Evolutionary conservation across 1,140 invertebrate genomes (phyloP).

Genomic region (Apis laboriosa): DNA sequence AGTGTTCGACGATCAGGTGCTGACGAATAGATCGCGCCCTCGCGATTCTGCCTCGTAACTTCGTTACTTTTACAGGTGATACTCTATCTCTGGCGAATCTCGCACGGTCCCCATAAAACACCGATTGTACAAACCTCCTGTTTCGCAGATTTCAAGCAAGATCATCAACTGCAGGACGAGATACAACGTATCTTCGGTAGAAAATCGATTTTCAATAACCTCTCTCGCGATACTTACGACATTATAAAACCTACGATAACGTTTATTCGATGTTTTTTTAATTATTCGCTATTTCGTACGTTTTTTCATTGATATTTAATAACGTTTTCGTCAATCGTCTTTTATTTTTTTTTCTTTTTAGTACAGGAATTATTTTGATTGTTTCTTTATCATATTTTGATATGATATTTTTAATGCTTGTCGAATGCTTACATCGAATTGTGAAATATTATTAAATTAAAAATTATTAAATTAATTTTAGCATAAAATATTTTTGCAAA

Average conservation of each 20-base stretch:
- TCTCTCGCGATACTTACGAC: background rate
- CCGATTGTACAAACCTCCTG: constrained; percentile 63
- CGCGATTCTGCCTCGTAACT: constrained; percentile 30
- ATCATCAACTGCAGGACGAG: constrained; percentile 72
- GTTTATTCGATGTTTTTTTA: background rate
- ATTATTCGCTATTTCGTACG: too few relatives aligned
- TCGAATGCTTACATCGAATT: background rate
- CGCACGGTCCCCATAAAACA: constrained; percentile 75
- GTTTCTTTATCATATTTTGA: background rate
- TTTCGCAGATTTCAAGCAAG: constrained; percentile 69
- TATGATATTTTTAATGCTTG: background rate
- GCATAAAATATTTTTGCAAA: background rate
- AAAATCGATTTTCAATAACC: background rate
- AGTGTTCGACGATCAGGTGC: constrained; percentile 66
- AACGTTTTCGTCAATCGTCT: background rate
- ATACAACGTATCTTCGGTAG: constrained; percentile 74
- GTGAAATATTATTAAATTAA: background rate
- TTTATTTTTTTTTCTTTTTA: background rate
- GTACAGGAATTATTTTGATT: background rate
- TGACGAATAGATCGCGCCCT: constrained; percentile 26
- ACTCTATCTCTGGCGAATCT: constrained; percentile 78
- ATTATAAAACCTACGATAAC: background rate
- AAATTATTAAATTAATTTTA: too few relatives aligned
- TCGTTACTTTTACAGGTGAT: constrained; percentile 68
- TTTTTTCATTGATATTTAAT: too few relatives aligned